Evolutionary conservation across 2,888 invertebrate species (phyloP), one percentile per base, ranked within the genome.

Genomic region (Carabus problematicus): DNA sequence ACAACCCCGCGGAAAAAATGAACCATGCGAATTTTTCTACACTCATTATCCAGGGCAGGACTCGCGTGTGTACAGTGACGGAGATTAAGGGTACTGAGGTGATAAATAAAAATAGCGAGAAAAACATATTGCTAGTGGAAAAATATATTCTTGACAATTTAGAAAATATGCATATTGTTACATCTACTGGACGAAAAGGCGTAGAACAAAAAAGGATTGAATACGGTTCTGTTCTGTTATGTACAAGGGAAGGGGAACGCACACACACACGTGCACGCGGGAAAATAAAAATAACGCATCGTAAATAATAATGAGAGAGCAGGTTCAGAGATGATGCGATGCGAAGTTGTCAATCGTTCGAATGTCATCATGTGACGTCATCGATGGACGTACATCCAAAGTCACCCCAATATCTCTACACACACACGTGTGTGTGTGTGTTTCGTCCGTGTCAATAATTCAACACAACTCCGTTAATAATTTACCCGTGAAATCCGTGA

Each of bases 261-360:
- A 49, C 7, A 12, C 49, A 49, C 3, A 16, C 16, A 49, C 49
- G 14, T n/a, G n/a, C n/a, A n/a, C n/a, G 12, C 3, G 18, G 3
- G 8, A 45, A 49, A 49, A 49, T 49, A 49, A 49, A 49, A 49
- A 49, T 49, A 49, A 49, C 49, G 18, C 49, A 49, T 49, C 49
- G 18, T 49, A 45, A n/a, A 49, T 49, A 49, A 49, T 49, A 49
- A 49, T 49, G 49, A 49, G 49, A 16, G 49, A 16, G 18, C 18
- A 49, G 49, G 49, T 49, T 18, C 49, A 49, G 49, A 49, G 49
- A 49, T 49, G 49, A 29, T 29, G 49, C 12, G 49, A 29, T 29
- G 49, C 12, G 18, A 8, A 16, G 49, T 49, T 49, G 49, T 49
- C 49, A 49, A 49, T 49, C 12, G 12, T n/a, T 12, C 12, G 14